phyloP scores from a whole-genome alignment of 2,113 vertebrate genomes.

The Fulmarus glacialis region DNA sequence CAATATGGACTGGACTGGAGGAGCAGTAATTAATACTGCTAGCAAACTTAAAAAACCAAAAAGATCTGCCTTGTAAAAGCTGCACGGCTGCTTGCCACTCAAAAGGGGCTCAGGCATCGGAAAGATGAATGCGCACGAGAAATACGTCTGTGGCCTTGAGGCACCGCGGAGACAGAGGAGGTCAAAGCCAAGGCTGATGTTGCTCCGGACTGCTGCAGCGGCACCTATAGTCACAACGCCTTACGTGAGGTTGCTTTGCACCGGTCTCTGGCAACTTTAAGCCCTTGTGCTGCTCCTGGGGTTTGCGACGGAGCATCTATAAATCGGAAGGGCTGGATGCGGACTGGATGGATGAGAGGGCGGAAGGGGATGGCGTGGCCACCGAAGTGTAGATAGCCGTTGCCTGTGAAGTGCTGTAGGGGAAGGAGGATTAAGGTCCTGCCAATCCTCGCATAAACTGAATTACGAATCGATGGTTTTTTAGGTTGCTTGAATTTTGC shows the following conservation, averaged over 20 bases:
- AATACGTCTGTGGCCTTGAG: background rate
- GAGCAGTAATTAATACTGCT: constrained; percentile 26
- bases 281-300: background rate
- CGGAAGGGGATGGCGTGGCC: background rate
- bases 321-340: rapidly evolving
- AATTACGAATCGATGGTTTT: rapidly evolving
- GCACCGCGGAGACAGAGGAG: background rate
- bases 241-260: background rate
- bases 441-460: background rate
- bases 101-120: background rate
- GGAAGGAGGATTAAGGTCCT: background rate
- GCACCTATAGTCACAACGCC: background rate
- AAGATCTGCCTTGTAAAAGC: background rate
- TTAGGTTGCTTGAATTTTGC: background rate
- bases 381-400: too few relatives aligned
- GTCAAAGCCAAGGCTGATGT: background rate
- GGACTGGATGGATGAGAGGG: rapidly evolving
- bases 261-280: background rate
- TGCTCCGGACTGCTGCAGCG: background rate
- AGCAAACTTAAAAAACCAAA: background rate
- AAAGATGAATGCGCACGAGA: background rate
- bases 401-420: too few relatives aligned
- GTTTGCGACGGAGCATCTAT: rapidly evolving
- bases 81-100: background rate
- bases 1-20: background rate